Base-by-base conservation (phyloP, 1,140 invertebrate species). In the Cyclina sinensis region DNA sequence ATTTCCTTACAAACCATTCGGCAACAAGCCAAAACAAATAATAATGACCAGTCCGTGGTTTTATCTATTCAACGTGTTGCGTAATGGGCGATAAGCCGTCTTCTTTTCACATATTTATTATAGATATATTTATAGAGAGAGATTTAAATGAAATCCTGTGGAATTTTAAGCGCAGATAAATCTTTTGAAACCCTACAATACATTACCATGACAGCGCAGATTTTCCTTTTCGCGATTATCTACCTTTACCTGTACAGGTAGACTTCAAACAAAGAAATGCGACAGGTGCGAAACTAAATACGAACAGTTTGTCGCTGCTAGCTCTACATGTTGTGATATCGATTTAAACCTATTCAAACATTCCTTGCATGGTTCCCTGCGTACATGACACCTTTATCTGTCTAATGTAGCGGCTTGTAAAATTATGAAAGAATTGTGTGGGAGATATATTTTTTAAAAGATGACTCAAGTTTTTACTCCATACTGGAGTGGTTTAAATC, bases 291-390 rank as follows among this genome's bases (percentile, higher is more conserved):
- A 51, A 48, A 32, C 74, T 48, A 78, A 76, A 78, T 78, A 78
- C 74, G 48, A 78, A 78, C 37, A 14, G 27, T 30, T 65, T 30
- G 1, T 37, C 1, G 32, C 65, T 48, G 39, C 24, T 78, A 46
- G 74, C 74, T 78, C n/a, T 54, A 14, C 18, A 78, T 70, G 65
- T 57, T 12, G 54, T 48, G n/a, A 54, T 78, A 78, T 78, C 74
- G 74, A 78, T 78, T 78, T 51, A 51, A 78, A 78, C n/a, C 18
- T 78, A 78, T 51, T 78, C 46, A 54, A 51, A 78, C 74, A 78
- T 78, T 78, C 74, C 46, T 51, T 3, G 48, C 74, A 48, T 54
- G 48, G 65, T 54, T 78, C 27, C 27, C 4, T 78, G 74, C 35
- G 14, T 51, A n/a, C n/a, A 35, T 35, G 27, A 51, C 48, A 51